Evolutionary conservation across 2,888 invertebrate species (phyloP).

Genomic region (Eupithecia subumbrata): DNA sequence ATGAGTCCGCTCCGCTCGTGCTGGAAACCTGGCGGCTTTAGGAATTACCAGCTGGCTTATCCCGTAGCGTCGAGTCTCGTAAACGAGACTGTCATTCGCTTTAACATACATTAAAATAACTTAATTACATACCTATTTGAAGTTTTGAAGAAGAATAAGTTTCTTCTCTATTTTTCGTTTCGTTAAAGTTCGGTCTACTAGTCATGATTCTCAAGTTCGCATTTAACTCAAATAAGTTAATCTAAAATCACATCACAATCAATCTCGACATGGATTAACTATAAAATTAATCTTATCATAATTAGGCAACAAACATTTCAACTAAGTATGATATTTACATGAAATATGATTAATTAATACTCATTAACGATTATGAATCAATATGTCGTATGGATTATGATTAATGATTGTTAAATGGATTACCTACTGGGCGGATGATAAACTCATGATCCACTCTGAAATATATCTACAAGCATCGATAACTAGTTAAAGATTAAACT

Average conservation of each 20-base stretch:
- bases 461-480: background rate
- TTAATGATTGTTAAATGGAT: constrained; percentile 34
- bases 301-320: constrained; percentile 5
- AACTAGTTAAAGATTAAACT: constrained; percentile 4
- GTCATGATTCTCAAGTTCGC: background rate
- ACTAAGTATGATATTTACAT: constrained; percentile 25
- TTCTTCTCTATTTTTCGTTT: no score
- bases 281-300: background rate
- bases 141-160: background rate
- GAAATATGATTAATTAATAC: constrained; percentile 24
- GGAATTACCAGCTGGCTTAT: background rate
- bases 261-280: background rate
- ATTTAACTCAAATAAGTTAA: background rate
- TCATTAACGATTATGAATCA: constrained; percentile 24
- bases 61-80: background rate
- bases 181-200: background rate
- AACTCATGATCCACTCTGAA: constrained; percentile 20
- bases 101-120: background rate
- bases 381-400: constrained; percentile 35
- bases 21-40: no score
- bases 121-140: background rate
- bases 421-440: constrained; percentile 26
- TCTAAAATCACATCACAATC: constrained; percentile 2
- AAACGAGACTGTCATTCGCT: background rate
- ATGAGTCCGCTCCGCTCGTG: no score